Evolutionary conservation across 2,888 invertebrate genomes (phyloP).

Genomic region (Heliconius ethilla): DNA sequence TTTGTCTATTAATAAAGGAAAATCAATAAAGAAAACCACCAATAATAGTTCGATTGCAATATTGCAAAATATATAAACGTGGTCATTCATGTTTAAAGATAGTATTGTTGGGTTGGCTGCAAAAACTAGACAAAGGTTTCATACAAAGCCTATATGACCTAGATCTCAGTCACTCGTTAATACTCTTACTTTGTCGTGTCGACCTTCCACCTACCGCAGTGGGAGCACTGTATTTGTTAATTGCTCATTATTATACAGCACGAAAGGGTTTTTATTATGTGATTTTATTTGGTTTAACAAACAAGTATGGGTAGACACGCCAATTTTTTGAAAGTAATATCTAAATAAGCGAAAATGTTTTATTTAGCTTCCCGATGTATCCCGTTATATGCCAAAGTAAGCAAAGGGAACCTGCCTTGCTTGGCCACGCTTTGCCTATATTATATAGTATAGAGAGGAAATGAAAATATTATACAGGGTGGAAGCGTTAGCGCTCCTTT

Average conservation of each 20-base stretch:
- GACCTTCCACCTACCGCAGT: conserved; percentile 51
- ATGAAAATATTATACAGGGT: too few relatives aligned
- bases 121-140: conserved; percentile 69
- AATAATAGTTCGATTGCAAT: not conserved
- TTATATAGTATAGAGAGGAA: too few relatives aligned
- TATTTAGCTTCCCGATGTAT: not conserved
- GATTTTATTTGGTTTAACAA: not conserved
- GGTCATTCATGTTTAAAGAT: conserved; percentile 50
- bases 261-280: conserved; percentile 25
- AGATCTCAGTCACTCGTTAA: conserved; percentile 61
- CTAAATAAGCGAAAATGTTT: not conserved
- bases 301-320: not conserved
- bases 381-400: too few relatives aligned
- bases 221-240: conserved; percentile 51
- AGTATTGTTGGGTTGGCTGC: conserved; percentile 48
- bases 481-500: too few relatives aligned
- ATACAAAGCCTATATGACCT: conserved; percentile 70
- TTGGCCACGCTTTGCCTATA: too few relatives aligned
- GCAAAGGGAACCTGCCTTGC: too few relatives aligned
- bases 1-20: not conserved
- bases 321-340: not conserved
- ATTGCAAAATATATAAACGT: not conserved
- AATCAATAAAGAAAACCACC: not conserved
- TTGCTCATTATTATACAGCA: conserved; percentile 51
- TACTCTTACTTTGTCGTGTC: conserved; percentile 66